phyloP scores from a whole-genome alignment of 2,797 vertebrate species.

The Sebastolobus altivelis region DNA sequence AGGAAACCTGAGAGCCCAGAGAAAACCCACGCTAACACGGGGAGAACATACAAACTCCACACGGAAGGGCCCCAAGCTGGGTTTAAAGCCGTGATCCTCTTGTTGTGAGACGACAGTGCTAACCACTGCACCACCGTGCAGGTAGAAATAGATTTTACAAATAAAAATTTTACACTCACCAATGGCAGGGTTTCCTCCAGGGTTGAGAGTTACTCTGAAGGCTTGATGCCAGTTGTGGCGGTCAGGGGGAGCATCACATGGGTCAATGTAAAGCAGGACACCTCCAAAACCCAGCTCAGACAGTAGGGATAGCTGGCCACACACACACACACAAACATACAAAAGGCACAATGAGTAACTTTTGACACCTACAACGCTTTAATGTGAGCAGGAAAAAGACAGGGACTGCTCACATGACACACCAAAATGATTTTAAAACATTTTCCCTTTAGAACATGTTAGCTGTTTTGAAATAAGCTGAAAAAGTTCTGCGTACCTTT shows the following conservation, averaged over 20 bases:
- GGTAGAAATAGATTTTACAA: neutral
- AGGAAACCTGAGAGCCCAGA: too few species aligned
- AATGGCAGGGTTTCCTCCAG: slow-evolving; percentile 87
- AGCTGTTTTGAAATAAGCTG: neutral
- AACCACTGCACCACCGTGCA: too few species aligned
- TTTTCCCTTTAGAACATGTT: neutral
- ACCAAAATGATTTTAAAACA: neutral
- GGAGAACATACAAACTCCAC: too few species aligned
- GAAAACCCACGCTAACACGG: too few species aligned
- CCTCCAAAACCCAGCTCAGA: slow-evolving; percentile 91
- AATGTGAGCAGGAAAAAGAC: neutral
- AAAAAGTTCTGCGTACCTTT: neutral
- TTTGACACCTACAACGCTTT: neutral
- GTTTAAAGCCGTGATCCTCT: too few species aligned
- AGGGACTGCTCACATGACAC: neutral
- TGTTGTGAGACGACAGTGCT: too few species aligned
- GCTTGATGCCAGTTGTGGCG: slow-evolving; percentile 77
- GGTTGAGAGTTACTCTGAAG: slow-evolving; percentile 92
- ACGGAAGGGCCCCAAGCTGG: too few species aligned
- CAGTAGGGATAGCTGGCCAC: slow-evolving; percentile 88
- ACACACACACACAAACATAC: neutral
- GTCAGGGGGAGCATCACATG: slow-evolving; percentile 88
- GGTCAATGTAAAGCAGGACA: slow-evolving; percentile 91
- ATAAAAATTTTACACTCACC: slow-evolving; percentile 82
- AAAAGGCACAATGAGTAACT: neutral